A percentile compares a stretch with the other conserved stretches of the same genome.
These are phyloP conservation scores for Periophthalmus modestus DNA, from an alignment of 2,113 vertebrate genomes.

Conservation along the genomic window DNA sequence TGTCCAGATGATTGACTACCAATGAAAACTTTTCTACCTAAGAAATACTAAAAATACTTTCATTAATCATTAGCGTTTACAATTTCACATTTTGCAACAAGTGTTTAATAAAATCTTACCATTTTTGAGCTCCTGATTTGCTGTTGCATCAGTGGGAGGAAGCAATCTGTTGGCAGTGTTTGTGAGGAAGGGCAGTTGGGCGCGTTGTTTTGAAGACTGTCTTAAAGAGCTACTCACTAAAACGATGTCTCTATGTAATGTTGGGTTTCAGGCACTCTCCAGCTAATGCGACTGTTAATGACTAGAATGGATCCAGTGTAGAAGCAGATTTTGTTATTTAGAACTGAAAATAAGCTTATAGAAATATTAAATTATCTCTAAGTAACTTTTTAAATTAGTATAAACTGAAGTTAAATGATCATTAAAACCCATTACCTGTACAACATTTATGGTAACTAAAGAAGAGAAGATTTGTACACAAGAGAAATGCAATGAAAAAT, in stretches of 20 bases:
- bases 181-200: constrained; percentile 29
- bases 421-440: background rate
- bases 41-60: background rate
- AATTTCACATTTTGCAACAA: background rate
- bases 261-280: background rate
- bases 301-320: background rate
- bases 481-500: background rate
- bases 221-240: constrained; percentile 31
- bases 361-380: background rate
- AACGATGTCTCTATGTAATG: background rate
- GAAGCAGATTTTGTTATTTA: background rate
- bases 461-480: background rate
- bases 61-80: background rate
- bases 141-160: constrained; percentile 7
- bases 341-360: background rate
- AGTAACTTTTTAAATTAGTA: background rate
- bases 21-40: too few species aligned
- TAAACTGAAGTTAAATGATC: background rate
- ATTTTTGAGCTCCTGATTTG: background rate
- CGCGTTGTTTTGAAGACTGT: constrained; percentile 2
- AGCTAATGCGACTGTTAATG: background rate
- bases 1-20: too few species aligned
- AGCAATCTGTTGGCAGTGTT: constrained; percentile 13
- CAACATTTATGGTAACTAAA: background rate
- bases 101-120: background rate